Conservation (phyloP, 2,888 invertebrate genomes). For the Dexiosoma caninum region DNA sequence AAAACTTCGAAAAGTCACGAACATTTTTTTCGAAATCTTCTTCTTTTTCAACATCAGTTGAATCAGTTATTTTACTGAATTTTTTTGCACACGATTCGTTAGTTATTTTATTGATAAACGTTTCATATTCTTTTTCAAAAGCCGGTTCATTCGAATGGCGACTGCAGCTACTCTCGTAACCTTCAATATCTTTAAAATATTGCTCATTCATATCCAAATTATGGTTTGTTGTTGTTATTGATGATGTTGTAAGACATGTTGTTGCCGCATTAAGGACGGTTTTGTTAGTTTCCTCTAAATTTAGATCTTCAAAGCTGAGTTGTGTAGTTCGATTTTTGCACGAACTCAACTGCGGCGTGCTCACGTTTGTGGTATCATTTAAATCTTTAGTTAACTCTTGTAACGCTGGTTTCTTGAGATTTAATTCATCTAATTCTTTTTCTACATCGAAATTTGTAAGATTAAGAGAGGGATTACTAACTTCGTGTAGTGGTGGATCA, state of each 20-base stretch:
- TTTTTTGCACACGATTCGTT: slow-evolving; percentile 53
- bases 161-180: slow-evolving; percentile 68
- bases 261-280: slow-evolving; percentile 23
- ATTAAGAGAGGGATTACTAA: slow-evolving; percentile 17
- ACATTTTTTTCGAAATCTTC: slow-evolving; percentile 66
- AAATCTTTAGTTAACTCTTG: slow-evolving; percentile 23
- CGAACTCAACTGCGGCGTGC: slow-evolving; percentile 23
- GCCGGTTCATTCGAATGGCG: slow-evolving; percentile 69
- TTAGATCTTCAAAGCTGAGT: slow-evolving; percentile 37
- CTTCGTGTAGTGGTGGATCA: not conserved
- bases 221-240: not conserved
- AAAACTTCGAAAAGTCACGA: slow-evolving; percentile 70
- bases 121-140: slow-evolving; percentile 74
- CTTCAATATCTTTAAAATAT: slow-evolving; percentile 66
- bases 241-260: slow-evolving; percentile 9
- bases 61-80: not conserved
- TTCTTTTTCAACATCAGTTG: slow-evolving; percentile 20
- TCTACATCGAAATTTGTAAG: slow-evolving; percentile 73
- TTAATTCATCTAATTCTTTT: slow-evolving; percentile 72
- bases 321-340: slow-evolving; percentile 20
- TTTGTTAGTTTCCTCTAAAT: slow-evolving; percentile 31
- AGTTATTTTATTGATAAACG: slow-evolving; percentile 72
- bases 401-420: slow-evolving; percentile 43
- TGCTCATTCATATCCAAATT: slow-evolving; percentile 40
- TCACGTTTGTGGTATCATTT: not conserved